Base-by-base conservation (phyloP, 1,140 invertebrate species). In the Drosophila melanica region DNA sequence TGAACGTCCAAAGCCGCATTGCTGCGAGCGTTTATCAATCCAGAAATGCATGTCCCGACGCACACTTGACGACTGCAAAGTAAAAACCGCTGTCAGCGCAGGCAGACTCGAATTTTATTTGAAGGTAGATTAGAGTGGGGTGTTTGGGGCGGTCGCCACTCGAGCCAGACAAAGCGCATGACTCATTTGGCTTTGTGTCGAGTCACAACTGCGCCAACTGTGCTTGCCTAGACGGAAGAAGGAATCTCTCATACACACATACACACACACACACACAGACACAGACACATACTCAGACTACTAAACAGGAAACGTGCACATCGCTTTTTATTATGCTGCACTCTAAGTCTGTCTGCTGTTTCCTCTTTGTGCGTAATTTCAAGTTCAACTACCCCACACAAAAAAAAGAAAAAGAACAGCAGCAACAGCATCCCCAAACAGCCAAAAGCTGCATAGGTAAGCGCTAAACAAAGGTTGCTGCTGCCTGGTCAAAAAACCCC, bases 1-100 rank as follows among this genome's bases (percentile, higher is more conserved):
- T 9, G 91, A 90, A 73, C 94, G 93, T 71, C 93, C 94, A 87
- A 95, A 95, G 37, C 94, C 93, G 90, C 94, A 95, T 77, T 92
- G 90, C 92, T 95, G 94, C 87, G 94, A 95, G 55, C 94, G 94
- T 92, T 95, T 95, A 89, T 95, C 94, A 90, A 95, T 95, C 94
- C 94, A 95, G 93, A 95, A 95, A 94, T 95, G 94, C 94, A 95
- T 95, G 8, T 33, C 20, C 47, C 55, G 37, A 50, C 53, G 11
- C 58, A 62, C 42, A 72, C 47, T 41, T 51, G 62, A 48, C 65
- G 54, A 44, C 54, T 55, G 39, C 23, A 12, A 67, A 73, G 42
- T 47, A 53, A 45, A 48, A 64, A 68, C 45, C 48, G 30, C 4
- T 62, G 44, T 54, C 51, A 66, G 41, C 75, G 42, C 41, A 20